phyloP scores from a whole-genome alignment of 2,113 vertebrate species.

The Dendrocopos noguchii region DNA sequence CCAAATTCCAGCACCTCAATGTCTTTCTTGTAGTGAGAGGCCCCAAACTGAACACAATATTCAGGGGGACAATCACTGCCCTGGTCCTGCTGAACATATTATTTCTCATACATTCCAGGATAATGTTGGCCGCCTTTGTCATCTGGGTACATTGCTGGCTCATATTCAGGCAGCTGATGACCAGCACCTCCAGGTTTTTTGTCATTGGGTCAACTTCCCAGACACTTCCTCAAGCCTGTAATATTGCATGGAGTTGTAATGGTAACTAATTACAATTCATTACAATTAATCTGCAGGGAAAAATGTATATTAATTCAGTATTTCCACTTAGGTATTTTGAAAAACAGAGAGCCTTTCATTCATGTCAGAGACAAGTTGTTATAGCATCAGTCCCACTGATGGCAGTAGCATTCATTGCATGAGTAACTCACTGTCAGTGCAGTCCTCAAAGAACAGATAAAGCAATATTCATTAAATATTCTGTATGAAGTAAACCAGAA shows the following conservation, averaged over 20 bases:
- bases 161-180: background rate
- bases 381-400: background rate
- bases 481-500: background rate
- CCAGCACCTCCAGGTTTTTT: background rate
- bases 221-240: background rate
- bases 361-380: background rate
- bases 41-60: background rate
- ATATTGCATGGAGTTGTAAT: background rate
- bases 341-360: background rate
- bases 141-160: background rate
- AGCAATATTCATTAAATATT: background rate
- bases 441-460: background rate
- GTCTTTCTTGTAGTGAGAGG: background rate
- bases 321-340: background rate
- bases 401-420: background rate
- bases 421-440: background rate
- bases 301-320: background rate
- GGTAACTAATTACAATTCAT: background rate
- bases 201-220: background rate
- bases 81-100: background rate
- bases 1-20: background rate
- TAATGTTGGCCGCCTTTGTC: background rate
- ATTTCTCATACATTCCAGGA: background rate
- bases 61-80: background rate
- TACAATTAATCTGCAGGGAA: background rate